phyloP scores from a whole-genome alignment of 2,113 vertebrate genomes.

The Gopherus evgoodei region DNA sequence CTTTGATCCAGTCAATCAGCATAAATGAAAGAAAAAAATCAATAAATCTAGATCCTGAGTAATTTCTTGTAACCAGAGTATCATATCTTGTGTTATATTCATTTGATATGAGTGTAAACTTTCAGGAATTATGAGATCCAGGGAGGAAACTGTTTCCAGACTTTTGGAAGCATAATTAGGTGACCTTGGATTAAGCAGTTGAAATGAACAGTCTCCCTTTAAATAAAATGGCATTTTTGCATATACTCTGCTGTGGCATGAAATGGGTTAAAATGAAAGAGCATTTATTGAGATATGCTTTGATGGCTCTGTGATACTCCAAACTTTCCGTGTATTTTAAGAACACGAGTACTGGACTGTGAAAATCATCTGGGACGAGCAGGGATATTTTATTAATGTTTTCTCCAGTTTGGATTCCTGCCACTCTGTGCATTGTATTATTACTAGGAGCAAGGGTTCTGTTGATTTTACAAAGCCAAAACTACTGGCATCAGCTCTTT shows the following conservation, averaged over 20 bases:
- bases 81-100: not conserved
- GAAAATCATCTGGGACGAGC: rapidly evolving
- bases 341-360: rapidly evolving
- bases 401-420: not conserved
- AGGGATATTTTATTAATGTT: rapidly evolving
- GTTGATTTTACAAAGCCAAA: not conserved
- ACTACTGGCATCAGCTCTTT: not conserved
- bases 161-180: not conserved
- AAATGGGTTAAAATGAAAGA: slow-evolving; percentile 27
- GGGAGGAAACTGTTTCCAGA: rapidly evolving
- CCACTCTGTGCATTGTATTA: not conserved
- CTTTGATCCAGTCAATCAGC: not conserved
- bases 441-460: not conserved
- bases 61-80: not conserved
- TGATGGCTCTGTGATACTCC: not conserved
- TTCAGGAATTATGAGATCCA: not conserved
- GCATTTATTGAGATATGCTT: not conserved
- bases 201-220: not conserved
- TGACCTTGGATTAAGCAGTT: rapidly evolving
- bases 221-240: not conserved
- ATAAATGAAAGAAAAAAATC: slow-evolving; percentile 23
- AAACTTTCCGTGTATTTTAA: not conserved
- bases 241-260: not conserved
- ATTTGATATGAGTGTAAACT: rapidly evolving
- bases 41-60: not conserved